These are phyloP conservation scores for Luperina nickerlii DNA, from an alignment of 2,888 invertebrate species.

Conservation along the genomic window DNA sequence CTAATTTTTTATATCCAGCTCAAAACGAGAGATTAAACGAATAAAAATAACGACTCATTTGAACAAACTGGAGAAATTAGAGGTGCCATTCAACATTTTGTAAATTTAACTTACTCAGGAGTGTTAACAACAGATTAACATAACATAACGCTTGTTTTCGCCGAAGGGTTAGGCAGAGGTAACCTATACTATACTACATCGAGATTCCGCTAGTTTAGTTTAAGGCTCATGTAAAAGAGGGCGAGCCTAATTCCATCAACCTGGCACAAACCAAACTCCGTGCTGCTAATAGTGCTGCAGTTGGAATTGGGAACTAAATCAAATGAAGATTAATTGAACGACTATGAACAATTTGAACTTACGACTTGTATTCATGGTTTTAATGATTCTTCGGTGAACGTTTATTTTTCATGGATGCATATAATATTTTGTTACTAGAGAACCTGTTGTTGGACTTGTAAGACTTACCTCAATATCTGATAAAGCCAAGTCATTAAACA, in stretches of 20 bases:
- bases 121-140: neutral
- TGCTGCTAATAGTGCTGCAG: neutral
- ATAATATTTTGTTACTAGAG: neutral
- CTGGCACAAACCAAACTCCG: neutral
- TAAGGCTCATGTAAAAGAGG: neutral
- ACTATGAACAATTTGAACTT: neutral
- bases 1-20: neutral
- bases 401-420: neutral
- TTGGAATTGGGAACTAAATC: neutral
- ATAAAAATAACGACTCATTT: neutral
- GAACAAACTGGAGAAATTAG: neutral
- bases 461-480: constrained; percentile 89
- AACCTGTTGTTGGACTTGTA: neutral
- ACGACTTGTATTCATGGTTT: neutral
- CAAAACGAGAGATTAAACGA: neutral
- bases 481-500: constrained; percentile 90
- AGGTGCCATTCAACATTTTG: neutral
- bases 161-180: neutral
- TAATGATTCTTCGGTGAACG: neutral
- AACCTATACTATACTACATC: neutral
- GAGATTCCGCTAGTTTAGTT: neutral
- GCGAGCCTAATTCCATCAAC: neutral
- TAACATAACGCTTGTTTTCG: neutral
- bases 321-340: neutral
- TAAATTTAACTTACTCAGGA: neutral